Evolutionary conservation across 2,113 vertebrate species (phyloP).

Genomic region (Danio rerio): GRCz12tu NC_133186.1:42477001-42477500

Average conservation of each 20-base stretch:
- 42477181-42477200: conserved; percentile 42
- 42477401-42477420: not conserved
- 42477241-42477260: not conserved
- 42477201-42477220: conserved; percentile 11
- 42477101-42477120: conserved; percentile 49
- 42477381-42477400: not conserved
- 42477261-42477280: conserved; percentile 15
- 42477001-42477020: conserved; percentile 23
- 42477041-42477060: conserved; percentile 31
- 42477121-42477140: conserved; percentile 52
- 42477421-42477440: not conserved
- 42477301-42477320: conserved; percentile 2
- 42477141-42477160: conserved; percentile 58
- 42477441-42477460: not conserved
- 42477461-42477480: not conserved
- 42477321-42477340: not conserved
- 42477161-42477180: conserved; percentile 44
- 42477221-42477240: conserved; percentile 33
- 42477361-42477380: not conserved
- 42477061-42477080: conserved; percentile 31
- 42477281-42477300: not conserved
- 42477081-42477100: conserved; percentile 31
- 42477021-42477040: conserved; percentile 6
- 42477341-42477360: not conserved
- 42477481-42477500: too few species aligned